Conservation (phyloP, 2,113 vertebrate genomes). For the Capreolus pygargus region DNA sequence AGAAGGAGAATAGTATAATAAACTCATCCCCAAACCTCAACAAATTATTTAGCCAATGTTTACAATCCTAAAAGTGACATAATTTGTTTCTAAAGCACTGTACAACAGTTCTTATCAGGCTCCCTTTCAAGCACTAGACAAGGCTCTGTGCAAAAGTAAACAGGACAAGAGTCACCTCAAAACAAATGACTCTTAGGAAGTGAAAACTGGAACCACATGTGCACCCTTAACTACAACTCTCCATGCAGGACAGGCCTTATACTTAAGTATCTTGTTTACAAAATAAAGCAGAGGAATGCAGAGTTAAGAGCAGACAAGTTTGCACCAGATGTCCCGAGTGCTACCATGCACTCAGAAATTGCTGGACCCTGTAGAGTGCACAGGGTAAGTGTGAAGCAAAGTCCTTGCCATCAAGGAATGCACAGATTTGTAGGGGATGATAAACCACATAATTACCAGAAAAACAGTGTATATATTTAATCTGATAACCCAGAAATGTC, state of each 20-base stretch:
- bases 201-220: slow-evolving; percentile 3
- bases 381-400: background rate
- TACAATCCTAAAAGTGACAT: background rate
- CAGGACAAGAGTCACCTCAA: background rate
- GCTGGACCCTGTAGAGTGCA: accelerated
- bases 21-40: background rate
- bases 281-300: background rate
- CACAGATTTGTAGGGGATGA: background rate
- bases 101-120: background rate
- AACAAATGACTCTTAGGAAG: slow-evolving; percentile 30
- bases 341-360: accelerated
- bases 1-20: background rate
- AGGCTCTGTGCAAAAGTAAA: background rate
- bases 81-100: background rate
- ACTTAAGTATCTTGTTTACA: background rate
- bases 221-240: background rate
- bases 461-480: background rate
- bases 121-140: background rate
- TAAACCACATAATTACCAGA: background rate
- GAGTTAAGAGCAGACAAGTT: background rate
- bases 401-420: background rate
- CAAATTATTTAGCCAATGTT: background rate
- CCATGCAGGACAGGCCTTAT: background rate
- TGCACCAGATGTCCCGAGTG: too few relatives aligned
- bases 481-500: background rate